Base-by-base conservation (phyloP, 1,140 invertebrate species). In the Adelges cooleyi region DNA sequence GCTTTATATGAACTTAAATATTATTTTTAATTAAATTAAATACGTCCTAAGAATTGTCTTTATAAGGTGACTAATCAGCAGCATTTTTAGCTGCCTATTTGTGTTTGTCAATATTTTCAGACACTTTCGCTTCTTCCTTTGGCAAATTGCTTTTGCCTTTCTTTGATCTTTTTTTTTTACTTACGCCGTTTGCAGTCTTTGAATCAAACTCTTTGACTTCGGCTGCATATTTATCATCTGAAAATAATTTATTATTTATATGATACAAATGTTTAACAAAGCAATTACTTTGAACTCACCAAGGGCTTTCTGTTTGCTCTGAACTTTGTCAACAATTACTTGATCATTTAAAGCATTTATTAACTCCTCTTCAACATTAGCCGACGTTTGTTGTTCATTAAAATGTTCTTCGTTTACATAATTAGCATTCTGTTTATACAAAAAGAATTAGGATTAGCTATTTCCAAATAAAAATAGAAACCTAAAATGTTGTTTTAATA, bases 141-240 rank as follows among this genome's bases (percentile, higher is more conserved):
- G 5, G 29, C 5, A 33, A 33, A 33, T 33, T 33, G 11, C 11
- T 33, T 33, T 33, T 33, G 29, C 11, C 11, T 33, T 11, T 5
- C 29, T 33, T 33, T 6, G 29, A 33, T 33, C 11, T 33, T 33
- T 33, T 33, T 33, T 33, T 33, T 33, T 33, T 33, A 33, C 29
- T 18, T 13, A 59, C 10, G 8, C 54, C 54, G 29, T 59, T 59
- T 9, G 40, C 4, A 46, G 9, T 29, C 23, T 59, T 59, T 1
- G 23, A 20, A 46, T 59, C 54, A 46, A 44, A 44, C 1, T 62
- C 56, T 33, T 62, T 62, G 29, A 62, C 56, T 33, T 62, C 56
- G 0, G 42, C 56, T 18, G 56, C 56, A 62, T 62, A 62, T 15
- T 62, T 62, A 29, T 62, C 18, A 48, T 62, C 56, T 62, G 9